phyloP scores from a whole-genome alignment of 2,888 invertebrate species.

The Pseudanteris insignis region DNA sequence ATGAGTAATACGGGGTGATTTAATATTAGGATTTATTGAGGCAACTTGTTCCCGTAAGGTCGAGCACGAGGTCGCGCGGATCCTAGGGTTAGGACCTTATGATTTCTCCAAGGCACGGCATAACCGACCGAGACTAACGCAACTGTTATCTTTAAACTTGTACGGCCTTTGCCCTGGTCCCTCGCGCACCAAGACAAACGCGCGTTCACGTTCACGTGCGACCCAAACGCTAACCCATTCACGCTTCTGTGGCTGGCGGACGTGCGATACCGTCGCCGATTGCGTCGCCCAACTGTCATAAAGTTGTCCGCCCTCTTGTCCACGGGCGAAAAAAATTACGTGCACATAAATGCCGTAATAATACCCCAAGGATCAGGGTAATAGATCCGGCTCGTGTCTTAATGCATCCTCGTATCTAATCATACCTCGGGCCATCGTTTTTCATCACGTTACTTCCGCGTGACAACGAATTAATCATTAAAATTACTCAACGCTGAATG shows the following conservation, averaged over 20 bases:
- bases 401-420: not conserved
- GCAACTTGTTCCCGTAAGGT: conserved; percentile 49
- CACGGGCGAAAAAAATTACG: conserved; percentile 9
- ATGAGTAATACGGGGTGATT: conserved; percentile 63
- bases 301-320: conserved; percentile 4
- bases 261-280: conserved; percentile 13
- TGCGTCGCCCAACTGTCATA: conserved; percentile 11
- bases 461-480: too few species aligned
- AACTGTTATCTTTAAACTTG: conserved; percentile 55
- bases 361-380: not conserved
- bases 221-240: conserved; percentile 3
- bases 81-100: conserved; percentile 58
- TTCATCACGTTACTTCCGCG: too few species aligned
- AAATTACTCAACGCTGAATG: too few species aligned
- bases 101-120: conserved; percentile 63
- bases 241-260: conserved; percentile 4
- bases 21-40: conserved; percentile 65
- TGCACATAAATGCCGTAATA: conserved; percentile 12
- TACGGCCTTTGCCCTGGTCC: conserved; percentile 20
- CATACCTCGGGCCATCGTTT: too few species aligned
- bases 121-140: conserved; percentile 58
- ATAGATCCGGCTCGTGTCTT: not conserved
- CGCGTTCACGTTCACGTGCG: conserved; percentile 3
- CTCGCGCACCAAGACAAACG: conserved; percentile 19
- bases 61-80: conserved; percentile 16